Evolutionary conservation across 2,888 invertebrate species (phyloP).

Genomic region (Rhingia campestris): DNA sequence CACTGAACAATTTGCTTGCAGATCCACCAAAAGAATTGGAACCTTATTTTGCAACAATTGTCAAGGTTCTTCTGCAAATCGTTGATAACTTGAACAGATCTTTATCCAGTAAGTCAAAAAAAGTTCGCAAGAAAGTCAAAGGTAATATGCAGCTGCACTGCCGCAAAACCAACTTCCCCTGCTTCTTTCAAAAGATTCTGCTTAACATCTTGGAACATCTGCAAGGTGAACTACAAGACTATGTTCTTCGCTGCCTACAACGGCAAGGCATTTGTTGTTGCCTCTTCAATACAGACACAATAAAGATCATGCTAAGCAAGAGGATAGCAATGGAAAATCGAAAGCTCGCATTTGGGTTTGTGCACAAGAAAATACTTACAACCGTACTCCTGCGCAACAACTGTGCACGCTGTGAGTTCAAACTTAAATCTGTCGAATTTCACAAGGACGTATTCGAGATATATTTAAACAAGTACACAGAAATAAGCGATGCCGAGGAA

Average conservation of each 20-base stretch:
- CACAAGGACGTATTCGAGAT: constrained; percentile 73
- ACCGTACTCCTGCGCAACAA: constrained; percentile 77
- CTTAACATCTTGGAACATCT: constrained; percentile 78
- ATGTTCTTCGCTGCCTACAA: constrained; percentile 78
- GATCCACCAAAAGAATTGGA: constrained; percentile 33
- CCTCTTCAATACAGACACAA: constrained; percentile 78
- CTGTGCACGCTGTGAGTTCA: constrained; percentile 79
- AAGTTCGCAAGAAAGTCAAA: constrained; percentile 77
- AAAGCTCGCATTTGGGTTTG: constrained; percentile 79
- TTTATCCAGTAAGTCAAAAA: constrained; percentile 67
- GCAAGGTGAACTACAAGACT: constrained; percentile 77
- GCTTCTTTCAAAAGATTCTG: constrained; percentile 80
- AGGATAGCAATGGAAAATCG: constrained; percentile 76
- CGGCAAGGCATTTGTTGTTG: constrained; percentile 81
- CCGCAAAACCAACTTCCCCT: constrained; percentile 76
- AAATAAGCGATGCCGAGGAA: constrained; percentile 56
- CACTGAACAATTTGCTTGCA: constrained; percentile 75
- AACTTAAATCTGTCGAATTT: constrained; percentile 79
- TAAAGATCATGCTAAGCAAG: constrained; percentile 77
- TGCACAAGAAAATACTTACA: constrained; percentile 78
- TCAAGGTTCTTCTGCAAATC: constrained; percentile 78
- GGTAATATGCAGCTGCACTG: constrained; percentile 75
- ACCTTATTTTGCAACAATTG: constrained; percentile 76
- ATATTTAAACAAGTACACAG: constrained; percentile 49
- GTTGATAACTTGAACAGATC: constrained; percentile 78